A percentile compares a stretch with the other conserved stretches of the same genome.
phyloP scores from a whole-genome alignment of 2,888 invertebrate species.

The Erpobdella octoculata region DNA sequence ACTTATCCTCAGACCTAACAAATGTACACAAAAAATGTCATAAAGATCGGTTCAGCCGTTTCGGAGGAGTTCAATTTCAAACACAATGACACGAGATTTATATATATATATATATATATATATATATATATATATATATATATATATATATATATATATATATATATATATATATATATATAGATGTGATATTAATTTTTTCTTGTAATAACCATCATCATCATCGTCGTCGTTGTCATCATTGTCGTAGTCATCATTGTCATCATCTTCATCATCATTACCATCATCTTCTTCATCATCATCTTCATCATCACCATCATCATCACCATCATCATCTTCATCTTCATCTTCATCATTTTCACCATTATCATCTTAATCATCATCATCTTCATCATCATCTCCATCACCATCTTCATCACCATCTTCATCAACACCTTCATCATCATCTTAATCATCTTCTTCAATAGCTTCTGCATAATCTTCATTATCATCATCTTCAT shows the following conservation, averaged over 20 bases:
- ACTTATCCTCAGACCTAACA: too few species aligned
- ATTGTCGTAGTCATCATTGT: neutral
- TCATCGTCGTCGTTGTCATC: slow-evolving; percentile 12
- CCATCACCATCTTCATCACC: neutral
- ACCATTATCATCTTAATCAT: neutral
- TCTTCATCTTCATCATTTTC: neutral
- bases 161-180: too few species aligned
- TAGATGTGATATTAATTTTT: too few species aligned
- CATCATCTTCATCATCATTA: slow-evolving; percentile 5
- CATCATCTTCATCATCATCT: neutral
- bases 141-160: too few species aligned
- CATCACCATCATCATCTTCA: neutral
- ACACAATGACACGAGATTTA: too few species aligned
- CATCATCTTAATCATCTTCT: neutral
- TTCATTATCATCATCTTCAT: neutral
- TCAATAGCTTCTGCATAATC: neutral
- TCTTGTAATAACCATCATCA: neutral
- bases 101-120: too few species aligned
- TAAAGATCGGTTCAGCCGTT: too few species aligned
- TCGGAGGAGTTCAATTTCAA: too few species aligned
- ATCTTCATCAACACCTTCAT: neutral
- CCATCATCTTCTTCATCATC: slow-evolving; percentile 15
- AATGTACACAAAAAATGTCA: too few species aligned
- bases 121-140: too few species aligned
- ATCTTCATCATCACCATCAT: neutral